phyloP scores from a whole-genome alignment of 2,113 vertebrate genomes.

The Anoplopoma fimbria region DNA sequence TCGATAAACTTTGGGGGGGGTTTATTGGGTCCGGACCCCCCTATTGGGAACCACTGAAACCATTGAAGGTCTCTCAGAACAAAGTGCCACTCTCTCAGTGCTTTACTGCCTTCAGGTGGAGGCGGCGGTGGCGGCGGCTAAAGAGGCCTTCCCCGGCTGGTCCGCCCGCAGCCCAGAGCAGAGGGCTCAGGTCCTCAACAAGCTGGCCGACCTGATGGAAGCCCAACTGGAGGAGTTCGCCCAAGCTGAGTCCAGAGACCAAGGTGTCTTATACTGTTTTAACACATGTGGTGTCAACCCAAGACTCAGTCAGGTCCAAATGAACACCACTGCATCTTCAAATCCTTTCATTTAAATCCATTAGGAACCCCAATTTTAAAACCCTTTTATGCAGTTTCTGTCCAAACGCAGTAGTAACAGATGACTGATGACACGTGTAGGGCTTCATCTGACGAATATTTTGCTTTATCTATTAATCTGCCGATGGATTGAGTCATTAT shows the following conservation, averaged over 20 bases:
- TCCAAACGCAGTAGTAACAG: not conserved
- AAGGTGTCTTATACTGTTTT: conserved; percentile 83
- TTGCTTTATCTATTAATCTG: not conserved
- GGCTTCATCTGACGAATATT: not conserved
- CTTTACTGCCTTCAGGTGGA: conserved; percentile 84
- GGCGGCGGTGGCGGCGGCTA: conserved; percentile 91
- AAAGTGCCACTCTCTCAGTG: not conserved
- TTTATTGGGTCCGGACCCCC: no score
- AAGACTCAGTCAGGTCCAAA: not conserved
- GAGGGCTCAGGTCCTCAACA: conserved; percentile 87
- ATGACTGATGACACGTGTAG: not conserved
- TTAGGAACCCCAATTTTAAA: not conserved
- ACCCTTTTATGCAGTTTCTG: not conserved
- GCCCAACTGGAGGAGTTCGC: conserved; percentile 89
- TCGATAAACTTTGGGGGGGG: not conserved
- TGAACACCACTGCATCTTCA: not conserved
- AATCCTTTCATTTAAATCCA: not conserved
- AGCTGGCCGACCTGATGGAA: conserved; percentile 92
- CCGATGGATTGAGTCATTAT: not conserved
- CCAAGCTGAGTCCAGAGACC: conserved; percentile 94
- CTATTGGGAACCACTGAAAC: not conserved
- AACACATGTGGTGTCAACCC: not conserved
- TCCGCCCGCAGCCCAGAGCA: conserved; percentile 86
- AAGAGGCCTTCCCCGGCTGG: conserved; percentile 91
- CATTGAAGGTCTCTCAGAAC: not conserved